Evolutionary conservation across 2,797 vertebrate species (phyloP).

Genomic region (Malurus splendens): DNA sequence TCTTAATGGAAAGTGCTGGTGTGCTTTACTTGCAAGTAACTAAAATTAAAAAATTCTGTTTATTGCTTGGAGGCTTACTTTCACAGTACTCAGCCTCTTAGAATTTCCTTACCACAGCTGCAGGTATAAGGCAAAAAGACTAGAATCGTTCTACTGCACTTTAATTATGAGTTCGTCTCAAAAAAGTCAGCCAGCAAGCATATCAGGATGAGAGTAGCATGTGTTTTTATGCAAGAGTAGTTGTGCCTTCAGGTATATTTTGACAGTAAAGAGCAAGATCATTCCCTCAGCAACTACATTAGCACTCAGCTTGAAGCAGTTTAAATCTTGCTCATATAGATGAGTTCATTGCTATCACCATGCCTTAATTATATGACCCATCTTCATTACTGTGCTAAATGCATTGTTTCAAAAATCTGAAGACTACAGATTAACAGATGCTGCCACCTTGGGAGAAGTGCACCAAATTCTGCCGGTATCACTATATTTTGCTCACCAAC

Average conservation of each 20-base stretch:
- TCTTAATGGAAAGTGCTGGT: neutral
- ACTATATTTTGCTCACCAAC: neutral
- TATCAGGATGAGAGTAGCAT: neutral
- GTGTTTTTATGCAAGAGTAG: neutral
- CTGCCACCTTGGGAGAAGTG: neutral
- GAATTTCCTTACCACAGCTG: neutral
- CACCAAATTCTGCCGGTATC: neutral
- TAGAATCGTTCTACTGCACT: neutral
- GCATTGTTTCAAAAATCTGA: neutral
- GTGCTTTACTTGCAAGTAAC: neutral
- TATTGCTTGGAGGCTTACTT: neutral
- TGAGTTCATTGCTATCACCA: neutral
- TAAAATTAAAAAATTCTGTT: neutral
- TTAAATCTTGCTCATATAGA: neutral
- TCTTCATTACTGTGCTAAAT: neutral
- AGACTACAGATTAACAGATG: neutral
- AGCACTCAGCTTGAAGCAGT: neutral
- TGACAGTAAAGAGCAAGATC: neutral
- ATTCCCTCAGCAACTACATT: neutral
- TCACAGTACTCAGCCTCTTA: neutral
- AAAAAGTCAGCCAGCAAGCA: neutral
- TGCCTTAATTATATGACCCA: neutral
- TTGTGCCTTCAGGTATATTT: neutral
- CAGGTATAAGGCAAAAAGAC: neutral
- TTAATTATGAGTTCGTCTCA: neutral